Percentiles rank a stretch among this genome's conserved stretches.
These are phyloP conservation scores for Macrostomum lignano DNA, from an alignment of 1,140 invertebrate genomes.

Conservation along the genomic window DNA sequence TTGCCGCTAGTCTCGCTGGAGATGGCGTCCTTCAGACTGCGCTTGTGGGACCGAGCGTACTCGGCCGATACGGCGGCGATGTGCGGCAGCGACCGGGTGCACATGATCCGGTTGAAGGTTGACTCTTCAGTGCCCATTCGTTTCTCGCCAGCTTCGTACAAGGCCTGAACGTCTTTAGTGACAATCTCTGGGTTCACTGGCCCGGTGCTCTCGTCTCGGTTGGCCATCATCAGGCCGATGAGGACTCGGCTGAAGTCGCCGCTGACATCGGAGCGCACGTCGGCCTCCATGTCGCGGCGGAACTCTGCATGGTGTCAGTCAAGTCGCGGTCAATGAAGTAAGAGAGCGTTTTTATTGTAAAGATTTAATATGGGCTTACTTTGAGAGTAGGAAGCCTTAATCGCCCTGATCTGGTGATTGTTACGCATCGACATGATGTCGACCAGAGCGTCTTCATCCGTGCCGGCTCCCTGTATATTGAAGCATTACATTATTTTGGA, in stretches of 20 bases:
- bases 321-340: too few relatives aligned
- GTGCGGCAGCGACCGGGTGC: constrained; percentile 14
- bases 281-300: constrained; percentile 18
- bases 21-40: too few relatives aligned
- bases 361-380: too few relatives aligned
- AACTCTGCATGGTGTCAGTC: constrained; percentile 11
- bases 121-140: constrained; percentile 31
- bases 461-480: constrained; percentile 30
- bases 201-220: constrained; percentile 11
- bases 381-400: constrained; percentile 23
- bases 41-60: too few relatives aligned
- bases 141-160: constrained; percentile 25
- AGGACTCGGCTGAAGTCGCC: constrained; percentile 25
- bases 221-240: constrained; percentile 15
- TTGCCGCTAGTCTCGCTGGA: constrained; percentile 26
- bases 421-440: constrained; percentile 30
- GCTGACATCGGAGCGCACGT: constrained; percentile 25
- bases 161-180: constrained; percentile 7
- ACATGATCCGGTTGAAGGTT: constrained; percentile 16
- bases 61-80: constrained; percentile 16
- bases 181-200: constrained; percentile 9
- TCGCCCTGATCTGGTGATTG: constrained; percentile 26
- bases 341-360: too few relatives aligned
- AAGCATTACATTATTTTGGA: too few relatives aligned
- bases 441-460: constrained; percentile 30